Base-by-base conservation (phyloP, 2,888 invertebrate genomes). In the Harpalus rubripes region DNA sequence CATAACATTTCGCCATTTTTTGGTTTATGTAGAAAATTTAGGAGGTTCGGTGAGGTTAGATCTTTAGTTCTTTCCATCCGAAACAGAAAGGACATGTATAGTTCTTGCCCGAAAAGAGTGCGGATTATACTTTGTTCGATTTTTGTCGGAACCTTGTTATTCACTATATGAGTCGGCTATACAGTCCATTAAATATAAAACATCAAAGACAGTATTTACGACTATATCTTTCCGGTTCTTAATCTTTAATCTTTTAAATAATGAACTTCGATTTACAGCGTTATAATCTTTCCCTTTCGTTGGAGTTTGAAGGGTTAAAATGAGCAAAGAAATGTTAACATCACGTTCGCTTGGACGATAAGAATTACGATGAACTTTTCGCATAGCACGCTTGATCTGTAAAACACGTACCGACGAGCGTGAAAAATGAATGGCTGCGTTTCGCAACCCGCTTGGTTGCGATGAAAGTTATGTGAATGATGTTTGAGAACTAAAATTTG, bases 331-430 rank as follows among this genome's bases (percentile, higher is more conserved):
- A n/a, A 32, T n/a, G 5, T n/a, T 68, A 63, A 26, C 2, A n/a
- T 39, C n/a, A n/a, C 39, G n/a, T 68, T 68, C 32, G n/a, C 39
- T 68, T 15, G n/a, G n/a, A 12, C 39, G 68, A 41, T 15, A 26
- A 39, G 39, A 68, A 68, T 68, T 26, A 39, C n/a, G 68, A 32
- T 68, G 32, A 39, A 32, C 68, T 39, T 68, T 63, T 63, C 63
- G 18, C 26, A 63, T 32, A 68, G 68, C 39, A 68, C 68, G 39
- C 68, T 68, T 68, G 68, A 68, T 68, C 26, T 68, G 15, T 63
- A 68, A 68, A 68, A 68, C 68, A 68, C 68, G 68, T 68, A 68
- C 39, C 32, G 68, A 68, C 68, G 39, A 68, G 68, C 68, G 68
- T 68, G 68, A 68, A 68, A 68, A 68, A 68, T 39, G 68, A 68